Evolutionary conservation across 2,797 vertebrate species (phyloP).

Genomic region (Sebastes hubbsi): DNA sequence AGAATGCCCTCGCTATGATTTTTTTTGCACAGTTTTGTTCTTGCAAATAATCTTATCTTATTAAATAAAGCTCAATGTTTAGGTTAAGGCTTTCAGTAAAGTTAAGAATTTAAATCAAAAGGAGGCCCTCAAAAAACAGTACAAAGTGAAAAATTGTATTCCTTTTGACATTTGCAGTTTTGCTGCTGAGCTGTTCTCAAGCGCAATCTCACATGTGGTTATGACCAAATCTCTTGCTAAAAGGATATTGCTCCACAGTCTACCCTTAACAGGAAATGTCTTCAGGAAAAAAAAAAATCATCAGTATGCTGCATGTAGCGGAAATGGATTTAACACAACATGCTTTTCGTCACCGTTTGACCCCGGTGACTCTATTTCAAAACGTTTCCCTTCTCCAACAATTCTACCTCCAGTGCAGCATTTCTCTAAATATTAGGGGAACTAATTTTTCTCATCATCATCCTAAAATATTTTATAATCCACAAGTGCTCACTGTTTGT

Average conservation of each 20-base stretch:
- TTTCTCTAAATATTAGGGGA: not conserved
- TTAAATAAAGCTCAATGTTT: not conserved
- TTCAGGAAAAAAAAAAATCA: not conserved
- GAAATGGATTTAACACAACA: not conserved
- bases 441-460: not conserved
- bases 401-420: not conserved
- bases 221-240: not conserved
- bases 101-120: not conserved
- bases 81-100: not conserved
- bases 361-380: not conserved
- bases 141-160: not conserved
- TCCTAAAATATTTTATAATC: not conserved
- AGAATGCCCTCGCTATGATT: not conserved
- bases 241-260: conserved; percentile 34
- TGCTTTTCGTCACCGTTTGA: no score
- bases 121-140: not conserved
- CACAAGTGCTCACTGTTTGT: not conserved
- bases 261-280: conserved; percentile 19
- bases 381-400: not conserved
- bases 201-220: not conserved
- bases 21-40: not conserved
- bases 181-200: not conserved
- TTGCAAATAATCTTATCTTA: not conserved
- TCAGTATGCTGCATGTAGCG: not conserved
- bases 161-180: not conserved